A percentile compares a stretch with the other conserved stretches of the same genome.
These are phyloP conservation scores for Machaerirhynchus nigripectus DNA, from an alignment of 2,113 vertebrate genomes.

Conservation along the genomic window DNA sequence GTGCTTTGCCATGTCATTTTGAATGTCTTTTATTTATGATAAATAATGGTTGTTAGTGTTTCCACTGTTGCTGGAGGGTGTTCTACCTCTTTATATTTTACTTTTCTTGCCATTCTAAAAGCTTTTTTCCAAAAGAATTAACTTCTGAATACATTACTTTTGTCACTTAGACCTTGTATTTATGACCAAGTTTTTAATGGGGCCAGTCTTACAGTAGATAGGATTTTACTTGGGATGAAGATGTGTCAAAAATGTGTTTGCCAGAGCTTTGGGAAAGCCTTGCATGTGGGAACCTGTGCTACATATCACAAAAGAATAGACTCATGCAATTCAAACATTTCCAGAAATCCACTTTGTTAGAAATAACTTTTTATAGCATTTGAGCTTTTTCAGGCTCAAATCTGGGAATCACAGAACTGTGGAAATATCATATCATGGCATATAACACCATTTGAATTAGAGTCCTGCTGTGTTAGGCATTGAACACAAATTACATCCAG, in stretches of 20 bases:
- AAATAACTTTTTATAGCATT: background rate
- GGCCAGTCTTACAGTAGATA: background rate
- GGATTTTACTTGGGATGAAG: background rate
- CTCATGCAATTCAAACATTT: background rate
- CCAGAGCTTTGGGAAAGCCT: background rate
- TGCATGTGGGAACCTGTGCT: background rate
- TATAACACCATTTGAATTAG: constrained; percentile 40
- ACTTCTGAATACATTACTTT: background rate
- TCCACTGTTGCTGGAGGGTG: background rate
- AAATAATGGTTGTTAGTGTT: constrained; percentile 9
- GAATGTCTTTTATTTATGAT: background rate
- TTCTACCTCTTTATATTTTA: background rate
- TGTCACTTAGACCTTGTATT: background rate
- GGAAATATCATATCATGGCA: constrained; percentile 37
- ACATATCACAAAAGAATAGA: accelerated
- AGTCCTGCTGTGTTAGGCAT: constrained; percentile 41
- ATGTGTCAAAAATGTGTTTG: background rate
- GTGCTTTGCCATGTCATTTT: background rate
- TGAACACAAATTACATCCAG: constrained; percentile 50
- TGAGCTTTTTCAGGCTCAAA: background rate
- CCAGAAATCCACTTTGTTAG: background rate
- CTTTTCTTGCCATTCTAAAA: background rate
- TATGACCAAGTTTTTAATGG: background rate
- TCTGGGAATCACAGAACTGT: background rate
- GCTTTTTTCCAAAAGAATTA: background rate